Evolutionary conservation across 2,888 invertebrate species (phyloP), one percentile per base, ranked within the genome.

Genomic region (Phytoseiulus persimilis): DNA sequence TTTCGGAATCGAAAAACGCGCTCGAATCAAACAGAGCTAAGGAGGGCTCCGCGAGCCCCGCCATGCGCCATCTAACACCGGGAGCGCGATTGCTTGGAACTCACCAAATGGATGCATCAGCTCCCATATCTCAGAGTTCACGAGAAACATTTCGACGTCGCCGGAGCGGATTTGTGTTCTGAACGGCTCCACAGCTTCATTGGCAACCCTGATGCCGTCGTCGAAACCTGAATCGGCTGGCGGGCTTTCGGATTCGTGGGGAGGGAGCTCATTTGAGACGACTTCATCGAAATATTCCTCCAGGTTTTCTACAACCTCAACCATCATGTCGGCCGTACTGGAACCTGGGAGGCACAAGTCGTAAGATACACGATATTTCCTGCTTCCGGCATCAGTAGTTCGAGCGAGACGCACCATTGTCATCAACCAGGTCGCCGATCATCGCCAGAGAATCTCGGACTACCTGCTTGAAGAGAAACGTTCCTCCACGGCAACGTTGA

Each of bases 101-200:
- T 87, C 45, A 87, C 87, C 87, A 23, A 87, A 87, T 18, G 87
- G 87, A 45, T 87, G 87, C 87, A 87, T n/a, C 33, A 87, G 31
- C 33, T 87, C 87, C 87, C 87, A 87, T 28, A 87, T 45, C 33
- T 87, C 87, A 14, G 87, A 87, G 33, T 87, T 87, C 39, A 87
- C 39, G 31, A 87, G 87, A 28, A 33, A 87, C 87, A 87, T 87
- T 28, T 33, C 87, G 45, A 87, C 87, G 31, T 87, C 45, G 87
- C 32, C 87, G 0, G 32, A 33, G 28, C 87, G 87, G 45, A 87
- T 87, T 5, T 87, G 87, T 45, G 45, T 87, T 33, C 87, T 32
- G 45, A 87, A 87, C 33, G 32, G 87, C 31, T 87, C 39, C 28
- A 33, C 32, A 6, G 32, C 31, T 1, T 87, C 87, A 33, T 45